Conservation (phyloP, 2,113 vertebrate species). For the Platysteira castanea region DNA sequence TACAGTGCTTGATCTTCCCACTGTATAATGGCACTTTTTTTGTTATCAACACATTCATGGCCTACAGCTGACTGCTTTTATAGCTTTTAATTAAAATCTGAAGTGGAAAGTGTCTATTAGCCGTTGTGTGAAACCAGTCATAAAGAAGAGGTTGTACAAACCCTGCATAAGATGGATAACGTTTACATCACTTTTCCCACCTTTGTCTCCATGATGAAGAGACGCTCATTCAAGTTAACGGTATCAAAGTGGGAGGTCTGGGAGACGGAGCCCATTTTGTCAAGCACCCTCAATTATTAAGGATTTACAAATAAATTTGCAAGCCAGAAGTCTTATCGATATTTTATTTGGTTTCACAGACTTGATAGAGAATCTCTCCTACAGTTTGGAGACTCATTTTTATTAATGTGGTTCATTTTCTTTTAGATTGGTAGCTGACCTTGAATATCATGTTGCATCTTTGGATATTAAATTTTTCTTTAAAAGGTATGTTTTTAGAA, state of each 20-base stretch:
- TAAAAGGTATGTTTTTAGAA: not conserved
- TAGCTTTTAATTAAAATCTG: slow-evolving; percentile 80
- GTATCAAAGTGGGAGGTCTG: slow-evolving; percentile 57
- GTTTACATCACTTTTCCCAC: slow-evolving; percentile 55
- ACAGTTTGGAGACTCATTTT: not conserved
- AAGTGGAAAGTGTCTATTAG: slow-evolving; percentile 73
- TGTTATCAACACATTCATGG: slow-evolving; percentile 68
- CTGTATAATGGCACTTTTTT: slow-evolving; percentile 53
- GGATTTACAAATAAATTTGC: slow-evolving; percentile 22
- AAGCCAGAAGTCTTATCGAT: not conserved
- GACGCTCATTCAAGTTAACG: slow-evolving; percentile 65
- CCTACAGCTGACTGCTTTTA: slow-evolving; percentile 77
- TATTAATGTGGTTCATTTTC: not conserved
- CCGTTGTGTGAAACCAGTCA: slow-evolving; percentile 62
- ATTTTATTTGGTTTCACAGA: slow-evolving; percentile 10
- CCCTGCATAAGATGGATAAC: slow-evolving; percentile 59
- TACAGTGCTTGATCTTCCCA: slow-evolving; percentile 70
- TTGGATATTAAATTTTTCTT: not conserved
- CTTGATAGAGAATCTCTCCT: not conserved
- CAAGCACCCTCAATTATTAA: slow-evolving; percentile 14
- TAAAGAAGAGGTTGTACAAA: slow-evolving; percentile 56
- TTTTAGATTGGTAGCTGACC: not conserved
- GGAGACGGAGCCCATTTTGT: slow-evolving; percentile 46
- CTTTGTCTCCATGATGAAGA: slow-evolving; percentile 63
- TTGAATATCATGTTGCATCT: not conserved